Base-by-base conservation (phyloP, 2,888 invertebrate species). In the Xanthorhoe designata region DNA sequence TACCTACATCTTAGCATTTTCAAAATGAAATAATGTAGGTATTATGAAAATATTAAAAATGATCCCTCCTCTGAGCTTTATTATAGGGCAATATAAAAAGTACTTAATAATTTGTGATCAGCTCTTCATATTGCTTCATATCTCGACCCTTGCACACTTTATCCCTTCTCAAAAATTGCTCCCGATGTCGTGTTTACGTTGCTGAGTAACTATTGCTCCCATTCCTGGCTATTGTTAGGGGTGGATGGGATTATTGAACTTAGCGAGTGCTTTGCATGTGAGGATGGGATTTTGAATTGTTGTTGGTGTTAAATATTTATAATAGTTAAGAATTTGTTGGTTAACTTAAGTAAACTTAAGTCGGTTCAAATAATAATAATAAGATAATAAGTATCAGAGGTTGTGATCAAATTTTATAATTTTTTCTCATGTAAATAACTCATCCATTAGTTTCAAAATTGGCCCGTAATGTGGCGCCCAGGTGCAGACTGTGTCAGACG, bases 141-240 rank as follows among this genome's bases (percentile, higher is more conserved):
- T 59, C 70, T 56, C 85, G 85, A 87, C 90, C 91, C 89, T 89
- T 90, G 86, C 80, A 82, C 81, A 86, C 88, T 87, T 86, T 87
- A 89, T 91, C 90, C 91, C 88, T 86, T 81, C 85, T 91, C 88
- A 89, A 90, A 91, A 91, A 91, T 87, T 85, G 87, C 82, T 89
- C 82, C 81, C 80, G 82, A 87, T 82, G 83, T 83, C 85, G 80
- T 87, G 86, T 84, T 87, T 85, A 87, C 84, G 83, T 81, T 80
- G 74, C 75, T 79, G 77, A 81, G 84, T 88, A 87, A 86, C 88
- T 87, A 88, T 85, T 89, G 90, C 85, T 89, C 86, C 81, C 84
- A 81, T 89, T 90, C 85, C 84, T 81, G 79, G 72, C 80, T 82
- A 83, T 83, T 82, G 79, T 76, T 81, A 76, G 78, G 79, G 78